Conservation (phyloP, 2,113 vertebrate genomes). For the Varanus salvator region DNA sequence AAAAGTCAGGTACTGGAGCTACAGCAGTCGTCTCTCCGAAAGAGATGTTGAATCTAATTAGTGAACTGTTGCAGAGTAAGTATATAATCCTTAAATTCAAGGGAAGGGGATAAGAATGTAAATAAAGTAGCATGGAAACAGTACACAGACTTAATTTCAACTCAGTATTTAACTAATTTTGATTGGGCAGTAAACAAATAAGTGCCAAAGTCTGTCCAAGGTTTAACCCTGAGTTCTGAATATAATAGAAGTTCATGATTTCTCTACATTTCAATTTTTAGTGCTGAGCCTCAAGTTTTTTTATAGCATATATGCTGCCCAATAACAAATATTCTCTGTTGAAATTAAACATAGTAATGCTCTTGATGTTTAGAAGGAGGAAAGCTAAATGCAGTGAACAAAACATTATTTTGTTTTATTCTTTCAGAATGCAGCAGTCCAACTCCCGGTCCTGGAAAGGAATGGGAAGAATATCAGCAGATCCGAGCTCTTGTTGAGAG, state of each 20-base stretch:
- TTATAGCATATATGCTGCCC: not conserved
- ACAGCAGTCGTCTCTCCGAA: conserved; percentile 87
- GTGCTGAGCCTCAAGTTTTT: not conserved
- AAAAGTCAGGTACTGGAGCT: conserved; percentile 92
- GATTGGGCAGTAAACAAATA: not conserved
- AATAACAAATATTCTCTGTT: not conserved
- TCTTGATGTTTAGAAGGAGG: not conserved
- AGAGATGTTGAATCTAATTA: conserved; percentile 94
- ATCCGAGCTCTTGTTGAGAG: conserved; percentile 94
- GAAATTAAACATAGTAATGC: not conserved
- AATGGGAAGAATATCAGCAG: conserved; percentile 97
- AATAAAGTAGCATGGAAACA: conserved; percentile 4
- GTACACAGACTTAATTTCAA: conserved; percentile 3
- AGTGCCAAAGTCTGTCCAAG: not conserved
- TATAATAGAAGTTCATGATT: not conserved
- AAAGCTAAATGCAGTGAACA: not conserved
- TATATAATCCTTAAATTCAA: conserved; percentile 27
- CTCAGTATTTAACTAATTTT: not conserved
- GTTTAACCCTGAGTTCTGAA: not conserved
- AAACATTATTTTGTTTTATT: not conserved
- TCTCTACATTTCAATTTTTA: not conserved
- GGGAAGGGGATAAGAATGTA: not conserved
- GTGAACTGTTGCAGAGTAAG: conserved; percentile 95
- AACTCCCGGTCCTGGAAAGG: conserved; percentile 88
- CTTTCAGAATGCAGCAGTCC: conserved; percentile 91